Evolutionary conservation across 2,113 vertebrate species (phyloP).

Genomic region (Telmatochromis brichardi): DNA sequence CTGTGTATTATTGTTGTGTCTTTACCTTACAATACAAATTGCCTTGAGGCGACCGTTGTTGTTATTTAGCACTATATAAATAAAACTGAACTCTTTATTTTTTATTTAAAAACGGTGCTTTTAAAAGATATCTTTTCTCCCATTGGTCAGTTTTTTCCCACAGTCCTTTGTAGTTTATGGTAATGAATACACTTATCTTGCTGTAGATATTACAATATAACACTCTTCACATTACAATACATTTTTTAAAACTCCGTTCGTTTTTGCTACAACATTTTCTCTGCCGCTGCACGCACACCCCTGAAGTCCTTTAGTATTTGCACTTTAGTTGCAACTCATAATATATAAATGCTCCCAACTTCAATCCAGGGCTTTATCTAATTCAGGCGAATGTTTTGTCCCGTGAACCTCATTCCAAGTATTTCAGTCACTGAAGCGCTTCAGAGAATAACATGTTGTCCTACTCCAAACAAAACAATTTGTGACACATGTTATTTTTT

Average conservation of each 20-base stretch:
- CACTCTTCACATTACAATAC: neutral
- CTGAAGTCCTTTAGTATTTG: neutral
- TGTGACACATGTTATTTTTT: neutral
- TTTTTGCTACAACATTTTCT: neutral
- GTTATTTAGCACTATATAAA: fast-evolving
- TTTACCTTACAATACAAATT: neutral
- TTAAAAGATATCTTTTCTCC: neutral
- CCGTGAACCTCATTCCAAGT: neutral
- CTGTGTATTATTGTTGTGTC: neutral
- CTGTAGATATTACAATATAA: neutral
- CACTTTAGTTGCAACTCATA: neutral
- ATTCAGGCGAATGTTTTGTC: neutral
- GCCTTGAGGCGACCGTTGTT: fast-evolving
- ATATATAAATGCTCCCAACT: neutral
- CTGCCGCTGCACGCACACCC: neutral
- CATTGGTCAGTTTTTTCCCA: neutral
- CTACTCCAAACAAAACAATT: neutral
- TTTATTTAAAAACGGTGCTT: neutral
- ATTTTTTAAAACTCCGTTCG: fast-evolving
- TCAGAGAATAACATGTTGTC: neutral
- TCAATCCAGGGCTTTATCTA: neutral
- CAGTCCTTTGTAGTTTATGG: neutral
- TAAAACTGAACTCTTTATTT: neutral
- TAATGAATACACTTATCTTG: neutral
- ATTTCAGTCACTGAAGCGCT: neutral